A percentile compares a stretch with the other conserved stretches of the same genome.
These are phyloP conservation scores for Brachionus plicatilis DNA, from an alignment of 1,140 invertebrate species.

Conservation along the genomic window DNA sequence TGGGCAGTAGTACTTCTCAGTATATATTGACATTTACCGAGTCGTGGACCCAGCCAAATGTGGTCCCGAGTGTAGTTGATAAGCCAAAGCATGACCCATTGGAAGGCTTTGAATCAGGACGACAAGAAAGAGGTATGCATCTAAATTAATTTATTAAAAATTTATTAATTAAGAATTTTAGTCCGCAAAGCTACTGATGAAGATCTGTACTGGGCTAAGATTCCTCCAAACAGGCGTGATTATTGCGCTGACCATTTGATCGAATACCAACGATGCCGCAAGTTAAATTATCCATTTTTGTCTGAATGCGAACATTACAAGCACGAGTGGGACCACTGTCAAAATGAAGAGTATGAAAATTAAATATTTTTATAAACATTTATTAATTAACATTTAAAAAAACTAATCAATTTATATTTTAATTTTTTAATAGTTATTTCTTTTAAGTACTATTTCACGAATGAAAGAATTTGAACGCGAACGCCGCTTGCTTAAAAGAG, in stretches of 20 bases:
- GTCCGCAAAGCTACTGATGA: constrained; percentile 13
- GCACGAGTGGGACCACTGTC: constrained; percentile 39
- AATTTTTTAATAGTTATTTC: not conserved
- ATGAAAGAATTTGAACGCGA: constrained; percentile 39
- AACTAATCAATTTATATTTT: not conserved
- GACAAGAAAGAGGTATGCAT: not conserved
- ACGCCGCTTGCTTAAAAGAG: not conserved
- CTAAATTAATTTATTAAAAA: not conserved
- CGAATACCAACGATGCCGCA: constrained; percentile 9
- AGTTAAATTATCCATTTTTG: constrained; percentile 34
- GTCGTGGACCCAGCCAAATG: constrained; percentile 16
- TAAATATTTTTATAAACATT: too few species aligned
- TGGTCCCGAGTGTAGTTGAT: constrained; percentile 14
- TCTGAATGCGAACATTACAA: constrained; percentile 30
- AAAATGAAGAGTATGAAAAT: constrained; percentile 34
- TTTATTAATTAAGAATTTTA: not conserved
- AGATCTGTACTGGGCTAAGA: constrained; percentile 32
- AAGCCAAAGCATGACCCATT: constrained; percentile 2
- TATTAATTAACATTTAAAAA: not conserved
- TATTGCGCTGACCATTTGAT: constrained; percentile 39
- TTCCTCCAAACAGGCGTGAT: constrained; percentile 25
- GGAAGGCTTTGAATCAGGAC: not conserved
- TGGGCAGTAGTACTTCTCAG: constrained; percentile 14
- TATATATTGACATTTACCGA: not conserved
- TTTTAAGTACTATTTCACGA: constrained; percentile 15